These are phyloP conservation scores for Euglossa dilemma DNA, from an alignment of 1,140 invertebrate species.

Conservation along the genomic window DNA sequence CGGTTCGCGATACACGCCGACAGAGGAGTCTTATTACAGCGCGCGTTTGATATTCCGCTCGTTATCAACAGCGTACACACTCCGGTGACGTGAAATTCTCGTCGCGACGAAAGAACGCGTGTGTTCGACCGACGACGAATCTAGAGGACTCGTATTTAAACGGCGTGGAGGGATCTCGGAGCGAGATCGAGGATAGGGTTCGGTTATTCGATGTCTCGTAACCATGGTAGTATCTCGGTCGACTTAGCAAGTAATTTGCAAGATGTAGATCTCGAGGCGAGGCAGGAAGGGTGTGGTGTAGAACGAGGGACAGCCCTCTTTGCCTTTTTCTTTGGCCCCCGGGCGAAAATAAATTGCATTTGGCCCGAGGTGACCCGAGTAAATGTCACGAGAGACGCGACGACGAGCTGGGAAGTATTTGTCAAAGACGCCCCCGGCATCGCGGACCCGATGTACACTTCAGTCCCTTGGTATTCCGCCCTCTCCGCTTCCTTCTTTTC, in stretches of 20 bases:
- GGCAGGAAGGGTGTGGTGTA: neutral
- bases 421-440: slow-evolving; percentile 47
- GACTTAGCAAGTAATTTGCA: slow-evolving; percentile 49
- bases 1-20: neutral
- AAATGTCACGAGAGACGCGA: slow-evolving; percentile 52
- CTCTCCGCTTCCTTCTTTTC: neutral
- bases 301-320: neutral
- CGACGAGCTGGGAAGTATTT: slow-evolving; percentile 47
- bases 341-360: slow-evolving; percentile 52
- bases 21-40: neutral
- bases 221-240: slow-evolving; percentile 13
- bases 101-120: neutral
- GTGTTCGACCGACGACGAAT: neutral
- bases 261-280: neutral
- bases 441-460: slow-evolving; percentile 42
- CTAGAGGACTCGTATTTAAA: neutral
- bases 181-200: slow-evolving; percentile 4
- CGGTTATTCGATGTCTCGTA: neutral
- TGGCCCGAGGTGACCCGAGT: slow-evolving; percentile 48
- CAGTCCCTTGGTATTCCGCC: slow-evolving; percentile 19
- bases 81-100: too few species aligned
- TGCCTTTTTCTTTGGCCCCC: slow-evolving; percentile 33
- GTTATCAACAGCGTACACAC: neutral
- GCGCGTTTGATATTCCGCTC: neutral
- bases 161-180: too few species aligned